Evolutionary conservation across 2,113 vertebrate species (phyloP).

Genomic region (Mustelus asterias): DNA sequence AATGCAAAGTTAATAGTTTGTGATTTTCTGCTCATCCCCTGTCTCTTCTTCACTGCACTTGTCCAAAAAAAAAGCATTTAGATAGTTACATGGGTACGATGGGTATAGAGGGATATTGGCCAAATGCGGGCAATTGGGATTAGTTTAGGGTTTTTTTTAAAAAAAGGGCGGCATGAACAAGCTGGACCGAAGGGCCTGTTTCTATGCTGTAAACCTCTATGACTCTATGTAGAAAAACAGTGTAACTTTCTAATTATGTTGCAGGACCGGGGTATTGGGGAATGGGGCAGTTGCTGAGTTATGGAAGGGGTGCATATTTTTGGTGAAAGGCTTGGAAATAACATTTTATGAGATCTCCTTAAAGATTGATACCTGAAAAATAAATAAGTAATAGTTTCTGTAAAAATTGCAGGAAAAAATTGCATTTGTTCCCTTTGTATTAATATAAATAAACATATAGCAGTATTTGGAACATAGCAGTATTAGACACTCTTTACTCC

Average conservation of each 20-base stretch:
- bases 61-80: no score
- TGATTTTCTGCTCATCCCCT: no score
- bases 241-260: neutral
- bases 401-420: neutral
- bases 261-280: neutral
- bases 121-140: no score
- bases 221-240: neutral
- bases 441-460: neutral
- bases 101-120: no score
- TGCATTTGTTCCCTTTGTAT: neutral
- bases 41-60: neutral
- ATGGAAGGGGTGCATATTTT: neutral
- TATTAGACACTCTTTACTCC: neutral
- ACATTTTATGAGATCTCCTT: neutral
- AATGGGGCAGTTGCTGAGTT: neutral
- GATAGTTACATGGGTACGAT: no score
- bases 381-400: neutral
- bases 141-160: no score
- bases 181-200: no score
- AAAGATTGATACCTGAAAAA: neutral
- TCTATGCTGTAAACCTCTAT: no score
- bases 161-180: no score
- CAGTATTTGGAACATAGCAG: neutral
- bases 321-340: neutral
- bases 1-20: no score